Evolutionary conservation across 2,888 invertebrate species (phyloP), one percentile per base, ranked within the genome.

Genomic region (Bedellia somnulentella): DNA sequence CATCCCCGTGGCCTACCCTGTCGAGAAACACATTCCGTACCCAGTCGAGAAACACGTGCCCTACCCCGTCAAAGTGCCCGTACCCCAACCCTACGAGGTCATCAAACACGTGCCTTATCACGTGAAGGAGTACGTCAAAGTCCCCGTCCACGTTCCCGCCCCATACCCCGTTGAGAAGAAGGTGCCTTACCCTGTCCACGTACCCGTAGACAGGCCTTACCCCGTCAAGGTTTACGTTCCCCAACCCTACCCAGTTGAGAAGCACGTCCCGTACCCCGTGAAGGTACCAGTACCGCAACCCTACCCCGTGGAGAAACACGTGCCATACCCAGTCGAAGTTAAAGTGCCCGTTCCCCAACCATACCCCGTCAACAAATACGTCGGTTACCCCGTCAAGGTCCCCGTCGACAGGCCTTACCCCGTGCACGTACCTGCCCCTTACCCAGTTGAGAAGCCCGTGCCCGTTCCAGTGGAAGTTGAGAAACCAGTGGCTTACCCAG

Each of bases 91-190:
- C 33, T 86, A 85, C 57, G 82, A 86, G 45, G 86, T 90, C 39
- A 67, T 80, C 58, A 82, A 82, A 62, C 79, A 80, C 57, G 71
- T 82, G 41, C 87, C 86, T 24, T 81, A 82, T 49, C 85, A 86
- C 46, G 87, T 88, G 40, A 87, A 87, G 73, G 87, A 87, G 60
- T 80, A 80, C 67, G 83, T 89, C 29, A 87, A 88, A 57, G 87
- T 89, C 34, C 87, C 87, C 40, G 84, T 86, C 36, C 86, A 87
- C 49, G 82, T 88, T 36, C 85, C 85, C 21, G 82, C 82, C 41
- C 85, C 85, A 39, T 89, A 88, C 63, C 87, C 88, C 24, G 89
- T 89, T 23, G 87, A 87, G 62, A 89, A 85, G 73, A 81, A 81
- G 51, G 83, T 89, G 30, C 86, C 84, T 37, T 82, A 83, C 47